Evolutionary conservation across 23 tunicate species (phyloP).

Genomic region (Styela plicata): DNA sequence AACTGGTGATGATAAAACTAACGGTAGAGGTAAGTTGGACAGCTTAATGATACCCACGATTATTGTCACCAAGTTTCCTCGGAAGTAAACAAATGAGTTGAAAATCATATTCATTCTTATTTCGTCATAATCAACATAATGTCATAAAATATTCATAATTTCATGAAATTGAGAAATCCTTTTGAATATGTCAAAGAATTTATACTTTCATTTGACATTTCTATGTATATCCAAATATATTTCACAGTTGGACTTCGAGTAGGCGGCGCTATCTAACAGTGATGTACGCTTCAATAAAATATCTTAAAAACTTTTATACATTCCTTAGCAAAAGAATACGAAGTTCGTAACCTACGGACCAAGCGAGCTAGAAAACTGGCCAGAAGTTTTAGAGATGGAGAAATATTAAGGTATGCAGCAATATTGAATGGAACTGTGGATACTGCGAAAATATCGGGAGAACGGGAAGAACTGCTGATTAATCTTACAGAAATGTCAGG

Average conservation of each 20-base stretch:
- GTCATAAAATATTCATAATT: too few species aligned
- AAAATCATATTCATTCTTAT: too few species aligned
- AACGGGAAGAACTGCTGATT: conserved; percentile 30
- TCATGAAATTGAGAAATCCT: too few species aligned
- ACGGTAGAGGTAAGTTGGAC: conserved; percentile 59
- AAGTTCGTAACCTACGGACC: conserved; percentile 51
- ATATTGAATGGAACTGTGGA: conserved; percentile 15
- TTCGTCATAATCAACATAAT: too few species aligned
- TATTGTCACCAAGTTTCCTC: too few species aligned
- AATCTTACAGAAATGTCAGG: conserved; percentile 41
- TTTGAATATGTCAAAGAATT: too few species aligned
- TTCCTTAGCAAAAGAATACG: conserved; percentile 54
- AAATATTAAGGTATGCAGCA: not conserved
- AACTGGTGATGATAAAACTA: conserved; percentile 66
- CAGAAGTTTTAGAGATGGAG: conserved; percentile 43
- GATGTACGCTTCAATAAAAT: not conserved
- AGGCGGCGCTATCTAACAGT: too few species aligned
- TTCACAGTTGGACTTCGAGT: too few species aligned
- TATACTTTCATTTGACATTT: too few species aligned
- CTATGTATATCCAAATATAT: too few species aligned
- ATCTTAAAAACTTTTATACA: not conserved
- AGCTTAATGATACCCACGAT: too few species aligned
- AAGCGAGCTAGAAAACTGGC: conserved; percentile 39
- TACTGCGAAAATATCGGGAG: conserved; percentile 38
- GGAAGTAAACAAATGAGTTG: too few species aligned